These are phyloP conservation scores for Alosa alosa DNA, from an alignment of 2,113 vertebrate genomes.

Conservation along the genomic window DNA sequence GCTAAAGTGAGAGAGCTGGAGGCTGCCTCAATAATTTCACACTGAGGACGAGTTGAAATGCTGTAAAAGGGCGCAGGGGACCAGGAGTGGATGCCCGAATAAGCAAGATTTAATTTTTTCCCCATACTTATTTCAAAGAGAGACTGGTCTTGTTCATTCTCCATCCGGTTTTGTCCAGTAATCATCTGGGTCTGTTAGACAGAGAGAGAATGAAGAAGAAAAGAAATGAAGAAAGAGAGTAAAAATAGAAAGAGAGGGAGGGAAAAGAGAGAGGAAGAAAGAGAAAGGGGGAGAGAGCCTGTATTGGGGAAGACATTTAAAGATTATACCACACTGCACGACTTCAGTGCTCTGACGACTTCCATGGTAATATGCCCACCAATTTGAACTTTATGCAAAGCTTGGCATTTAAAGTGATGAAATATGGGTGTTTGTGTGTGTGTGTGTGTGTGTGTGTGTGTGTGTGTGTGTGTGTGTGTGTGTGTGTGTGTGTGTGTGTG, in stretches of 20 bases:
- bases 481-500: no score
- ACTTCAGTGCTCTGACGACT: conserved; percentile 24
- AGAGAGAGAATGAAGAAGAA: neutral
- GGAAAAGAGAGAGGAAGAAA: no score
- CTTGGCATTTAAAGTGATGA: conserved; percentile 43
- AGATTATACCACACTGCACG: conserved; percentile 12
- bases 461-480: no score
- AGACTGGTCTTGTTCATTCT: neutral
- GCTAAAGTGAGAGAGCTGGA: neutral
- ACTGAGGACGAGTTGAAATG: neutral
- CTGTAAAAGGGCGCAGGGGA: neutral
- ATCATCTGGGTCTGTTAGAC: neutral
- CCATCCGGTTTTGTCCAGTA: neutral
- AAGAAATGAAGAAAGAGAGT: neutral
- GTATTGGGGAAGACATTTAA: conserved; percentile 15
- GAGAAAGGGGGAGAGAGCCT: neutral
- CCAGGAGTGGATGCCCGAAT: neutral
- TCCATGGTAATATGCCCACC: conserved; percentile 31
- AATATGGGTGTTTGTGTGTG: neutral
- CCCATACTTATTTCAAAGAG: neutral
- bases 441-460: neutral
- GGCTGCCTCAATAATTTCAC: neutral
- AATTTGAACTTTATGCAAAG: conserved; percentile 43
- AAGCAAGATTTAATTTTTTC: neutral
- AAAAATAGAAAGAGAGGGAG: neutral